These are phyloP conservation scores for Lathamus discolor DNA, from an alignment of 2,113 vertebrate species.

Conservation along the genomic window DNA sequence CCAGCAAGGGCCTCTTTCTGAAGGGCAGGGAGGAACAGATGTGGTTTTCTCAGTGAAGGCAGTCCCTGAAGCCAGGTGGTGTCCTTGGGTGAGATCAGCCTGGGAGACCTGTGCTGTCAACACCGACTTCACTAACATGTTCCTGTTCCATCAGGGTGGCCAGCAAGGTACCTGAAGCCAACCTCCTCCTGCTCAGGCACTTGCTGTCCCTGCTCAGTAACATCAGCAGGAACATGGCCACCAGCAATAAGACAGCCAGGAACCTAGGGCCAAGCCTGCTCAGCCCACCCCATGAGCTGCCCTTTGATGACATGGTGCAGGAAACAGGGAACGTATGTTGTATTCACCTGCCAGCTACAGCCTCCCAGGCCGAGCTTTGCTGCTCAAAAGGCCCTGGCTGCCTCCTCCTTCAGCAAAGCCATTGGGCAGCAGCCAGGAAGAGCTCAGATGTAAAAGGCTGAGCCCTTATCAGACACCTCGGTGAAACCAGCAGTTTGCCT, in stretches of 20 bases:
- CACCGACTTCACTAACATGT: background rate
- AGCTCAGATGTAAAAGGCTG: background rate
- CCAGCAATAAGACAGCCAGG: background rate
- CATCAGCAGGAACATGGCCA: background rate
- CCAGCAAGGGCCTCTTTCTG: background rate
- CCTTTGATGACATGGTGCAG: slow-evolving; percentile 69
- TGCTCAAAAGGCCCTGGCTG: background rate
- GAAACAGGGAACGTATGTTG: slow-evolving; percentile 63
- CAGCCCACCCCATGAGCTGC: slow-evolving; percentile 47
- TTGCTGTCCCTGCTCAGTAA: background rate
- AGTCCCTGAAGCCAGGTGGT: background rate
- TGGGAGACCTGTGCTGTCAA: background rate
- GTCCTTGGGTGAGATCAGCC: background rate
- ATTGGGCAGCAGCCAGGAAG: accelerated
- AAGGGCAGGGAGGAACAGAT: background rate
- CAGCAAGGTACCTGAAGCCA: background rate
- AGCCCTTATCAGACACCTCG: background rate
- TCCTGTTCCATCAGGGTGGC: background rate
- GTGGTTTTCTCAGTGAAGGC: background rate
- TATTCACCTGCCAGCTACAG: background rate
- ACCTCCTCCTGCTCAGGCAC: background rate
- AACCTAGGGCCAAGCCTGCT: slow-evolving; percentile 79
- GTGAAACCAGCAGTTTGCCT: background rate
- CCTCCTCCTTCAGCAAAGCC: background rate
- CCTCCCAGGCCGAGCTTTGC: background rate